Evolutionary conservation across 2,797 vertebrate genomes (phyloP), one percentile per base, ranked within the genome.

Genomic region (Spinus pinus): DNA sequence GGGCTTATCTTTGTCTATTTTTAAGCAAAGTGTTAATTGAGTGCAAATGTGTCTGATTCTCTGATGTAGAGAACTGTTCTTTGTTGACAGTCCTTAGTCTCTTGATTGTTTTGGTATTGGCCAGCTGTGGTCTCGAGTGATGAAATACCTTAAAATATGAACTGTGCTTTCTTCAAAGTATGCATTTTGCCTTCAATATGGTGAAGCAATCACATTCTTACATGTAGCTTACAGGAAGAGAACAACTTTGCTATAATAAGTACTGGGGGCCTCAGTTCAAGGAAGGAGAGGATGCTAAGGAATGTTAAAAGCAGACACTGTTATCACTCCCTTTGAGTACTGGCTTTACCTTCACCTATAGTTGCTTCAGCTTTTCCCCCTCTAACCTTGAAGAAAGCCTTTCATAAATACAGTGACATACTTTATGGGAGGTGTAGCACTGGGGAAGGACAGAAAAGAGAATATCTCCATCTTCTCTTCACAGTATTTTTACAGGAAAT

Each of bases 91-190:
- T 90, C 89, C 73, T 95, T 86, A 84, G 89, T 69, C 51, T 94
- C 86, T 81, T 94, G 93, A 96, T 96, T 92, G 90, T 87, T 91
- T 97, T 94, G 91, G 90, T 92, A 96, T 86, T 96, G 90, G 66
- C 84, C 96, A 96, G 92, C 96, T 97, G 95, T 95, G 89, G 77
- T 61, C 74, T 83, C 82, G 79, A 96, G 94, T 97, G 96, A 96
- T 95, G 96, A 97, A 96, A 97, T 88, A 94, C 85, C 77, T 97
- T 95, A 96, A 97, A 97, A 96, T 96, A 97, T 50, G 93, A 94
- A 92, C 86, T 94, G 85, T 90, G 73, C 77, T 92, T 97, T 95
- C 94, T 96, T 93, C 91, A 96, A 95, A 96, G 71, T 86, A 86
- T 81, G 80, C 46, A 86, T 86, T 93, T 94, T 96, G 91, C 91